Base-by-base conservation (phyloP, 1,140 invertebrate genomes). In the Protaetia brevitarsis region DNA sequence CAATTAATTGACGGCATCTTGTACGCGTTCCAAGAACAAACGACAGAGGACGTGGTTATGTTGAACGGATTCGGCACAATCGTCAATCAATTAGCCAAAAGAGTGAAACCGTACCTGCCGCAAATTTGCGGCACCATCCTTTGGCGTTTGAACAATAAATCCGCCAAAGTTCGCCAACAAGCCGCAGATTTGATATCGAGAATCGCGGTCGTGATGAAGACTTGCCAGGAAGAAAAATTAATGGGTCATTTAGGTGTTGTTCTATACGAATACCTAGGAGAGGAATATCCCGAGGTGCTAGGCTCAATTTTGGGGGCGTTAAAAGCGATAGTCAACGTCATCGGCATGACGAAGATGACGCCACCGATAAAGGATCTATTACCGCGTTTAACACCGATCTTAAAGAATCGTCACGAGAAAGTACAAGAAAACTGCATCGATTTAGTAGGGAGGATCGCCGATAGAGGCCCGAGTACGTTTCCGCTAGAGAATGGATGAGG, bases 311-410 rank as follows among this genome's bases (percentile, higher is more conserved):
- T 99, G 3, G 98, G 97, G 1, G 98, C 97, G 1, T 81, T 99
- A 0, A 99, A 99, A 82, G 95, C 93, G 0, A 99, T 99, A 74
- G 97, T 99, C 0, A 99, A 99, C 82, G 98, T 99, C 2, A 99
- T 99, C 78, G 97, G 97, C 64, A 99, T 99, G 97, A 98, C 96
- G 0, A 99, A 99, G 84, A 99, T 99, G 97, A 99, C 96, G 3
- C 98, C 98, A 3, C 97, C 97, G 2, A 99, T 99, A 68, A 99
- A 99, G 84, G 98, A 99, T 84, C 82, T 99, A 0, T 82, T 99
- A 19, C 98, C 97, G 0, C 84, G 97, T 68, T 82, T 99, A 1
- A 99, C 98, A 2, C 98, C 98, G 0, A 99, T 99, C 76, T 83
- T 99, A 11, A 99, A 99, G 79, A 96, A 95, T 80, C 81, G 85